Percentiles rank a stretch among this genome's conserved stretches.
These are phyloP conservation scores for Gadopsis bispinosus DNA, from an alignment of 2,797 vertebrate genomes.

Conservation along the genomic window DNA sequence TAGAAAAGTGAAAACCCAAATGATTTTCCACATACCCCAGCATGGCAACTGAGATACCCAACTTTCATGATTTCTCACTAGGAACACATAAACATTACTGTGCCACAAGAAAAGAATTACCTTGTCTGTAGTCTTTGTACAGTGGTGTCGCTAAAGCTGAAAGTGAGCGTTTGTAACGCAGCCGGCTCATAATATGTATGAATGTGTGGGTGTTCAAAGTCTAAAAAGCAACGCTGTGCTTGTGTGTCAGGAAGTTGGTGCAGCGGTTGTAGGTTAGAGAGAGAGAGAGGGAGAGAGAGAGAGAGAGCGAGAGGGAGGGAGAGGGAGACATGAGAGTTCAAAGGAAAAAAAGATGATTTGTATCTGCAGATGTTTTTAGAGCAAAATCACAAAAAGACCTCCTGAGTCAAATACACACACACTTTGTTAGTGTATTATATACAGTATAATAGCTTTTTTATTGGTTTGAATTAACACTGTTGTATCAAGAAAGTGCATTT, in stretches of 20 bases:
- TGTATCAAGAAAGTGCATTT: background rate
- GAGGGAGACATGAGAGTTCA: background rate
- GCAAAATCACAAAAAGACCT: background rate
- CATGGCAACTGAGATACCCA: background rate
- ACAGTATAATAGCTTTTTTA: background rate
- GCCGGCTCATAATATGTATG: slow-evolving; percentile 1
- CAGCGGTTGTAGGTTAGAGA: slow-evolving; percentile 8
- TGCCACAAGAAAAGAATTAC: slow-evolving; percentile 28
- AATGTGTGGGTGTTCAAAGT: slow-evolving; percentile 51
- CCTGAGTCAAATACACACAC: background rate
- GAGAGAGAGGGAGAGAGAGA: slow-evolving; percentile 14
- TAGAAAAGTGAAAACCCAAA: background rate
- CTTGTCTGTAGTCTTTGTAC: slow-evolving; percentile 24
- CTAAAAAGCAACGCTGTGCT: background rate
- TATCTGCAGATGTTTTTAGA: background rate
- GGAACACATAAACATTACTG: background rate
- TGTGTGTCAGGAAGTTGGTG: slow-evolving; percentile 54
- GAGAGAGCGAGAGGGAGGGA: slow-evolving; percentile 33
- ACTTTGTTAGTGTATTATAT: background rate
- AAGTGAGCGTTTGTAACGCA: background rate
- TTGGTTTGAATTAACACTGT: slow-evolving; percentile 1
- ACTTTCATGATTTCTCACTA: background rate
- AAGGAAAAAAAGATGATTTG: background rate
- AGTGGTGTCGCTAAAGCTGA: slow-evolving; percentile 11
- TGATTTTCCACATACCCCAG: background rate